Base-by-base conservation (phyloP, 2,797 vertebrate species). In the Percopsis omiscomaycus region DNA sequence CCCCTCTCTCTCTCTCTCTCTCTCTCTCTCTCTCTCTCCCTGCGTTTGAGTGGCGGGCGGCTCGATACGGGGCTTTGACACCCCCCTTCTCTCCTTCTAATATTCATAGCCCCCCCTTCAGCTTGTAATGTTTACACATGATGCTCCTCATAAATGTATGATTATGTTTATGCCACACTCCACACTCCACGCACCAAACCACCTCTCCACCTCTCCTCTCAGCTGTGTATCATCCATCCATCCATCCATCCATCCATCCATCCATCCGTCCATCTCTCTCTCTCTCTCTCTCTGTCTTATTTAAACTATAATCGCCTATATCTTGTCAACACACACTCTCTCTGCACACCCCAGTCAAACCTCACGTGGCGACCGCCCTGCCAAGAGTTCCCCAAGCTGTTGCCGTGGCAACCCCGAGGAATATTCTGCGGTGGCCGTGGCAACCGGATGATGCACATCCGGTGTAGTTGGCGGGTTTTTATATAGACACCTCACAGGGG, bases 361-460 rank as follows among this genome's bases (percentile, higher is more conserved):
- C 75, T 76, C 77, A 67, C 74, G 75, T 45, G 86, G 75, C 85
- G 88, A 89, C 77, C 78, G 66, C 58, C 71, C 83, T 75, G 80
- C 73, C 12, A 80, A 88, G 86, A 89, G 89, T 91, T 88, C 86
- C 89, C 88, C 88, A 89, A 92, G 86, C 88, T 90, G 92, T 93
- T 93, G 85, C 89, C 89, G 78, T 85, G 85, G 88, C 87, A 93
- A 94, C 93, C 78, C 77, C 74, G 50, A 86, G 88, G 86, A 90
- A 89, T 84, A 81, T 91, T 91, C 80, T 73, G 74, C 28, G 4
- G 91, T 93, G 88, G 76, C 84, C 89, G 92, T 94, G 90, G 87
- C 89, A 89, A 94, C 92, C 56, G 48, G 69, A 42, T 91, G 90
- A 93, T 92, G 91, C 88, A 91, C 84, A 89, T 89, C 85, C 83